A percentile compares a stretch with the other conserved stretches of the same genome.
Conservation (phyloP, 2,888 invertebrate species). For the Himalopsyche japonica region DNA sequence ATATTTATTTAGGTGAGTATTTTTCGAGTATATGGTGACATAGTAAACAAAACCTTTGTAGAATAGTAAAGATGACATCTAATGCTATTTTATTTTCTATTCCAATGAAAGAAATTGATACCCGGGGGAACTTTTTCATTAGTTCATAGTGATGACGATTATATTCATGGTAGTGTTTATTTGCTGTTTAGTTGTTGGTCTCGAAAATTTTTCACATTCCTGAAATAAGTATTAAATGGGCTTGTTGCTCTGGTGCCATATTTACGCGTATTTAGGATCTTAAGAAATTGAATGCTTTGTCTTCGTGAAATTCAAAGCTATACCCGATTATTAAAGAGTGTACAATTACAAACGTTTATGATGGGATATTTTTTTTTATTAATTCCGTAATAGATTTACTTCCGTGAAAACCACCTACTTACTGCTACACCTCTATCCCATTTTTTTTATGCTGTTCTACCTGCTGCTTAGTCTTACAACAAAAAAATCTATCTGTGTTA, state of each 20-base stretch:
- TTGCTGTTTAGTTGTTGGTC: no score
- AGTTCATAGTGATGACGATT: no score
- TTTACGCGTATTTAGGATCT: neutral
- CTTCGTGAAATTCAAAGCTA: neutral
- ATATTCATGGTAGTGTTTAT: no score
- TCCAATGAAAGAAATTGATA: neutral
- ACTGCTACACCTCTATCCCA: neutral
- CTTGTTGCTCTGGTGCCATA: neutral
- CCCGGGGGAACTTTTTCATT: no score
- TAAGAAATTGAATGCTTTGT: neutral
- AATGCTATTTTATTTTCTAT: constrained; percentile 13
- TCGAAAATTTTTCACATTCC: neutral
- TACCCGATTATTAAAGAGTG: neutral
- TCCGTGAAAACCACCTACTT: neutral
- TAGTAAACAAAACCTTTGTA: constrained; percentile 34
- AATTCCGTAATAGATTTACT: neutral
- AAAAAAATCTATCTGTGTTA: neutral
- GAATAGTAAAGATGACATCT: constrained; percentile 19
- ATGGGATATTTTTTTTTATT: neutral
- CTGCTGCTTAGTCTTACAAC: neutral
- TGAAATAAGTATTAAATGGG: neutral
- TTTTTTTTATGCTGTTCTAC: neutral
- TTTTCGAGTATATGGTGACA: constrained; percentile 8
- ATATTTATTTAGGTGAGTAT: constrained; percentile 92
- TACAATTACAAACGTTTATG: no score